phyloP scores from a whole-genome alignment of 1,140 invertebrate species.

The Drosophila saltans region DNA sequence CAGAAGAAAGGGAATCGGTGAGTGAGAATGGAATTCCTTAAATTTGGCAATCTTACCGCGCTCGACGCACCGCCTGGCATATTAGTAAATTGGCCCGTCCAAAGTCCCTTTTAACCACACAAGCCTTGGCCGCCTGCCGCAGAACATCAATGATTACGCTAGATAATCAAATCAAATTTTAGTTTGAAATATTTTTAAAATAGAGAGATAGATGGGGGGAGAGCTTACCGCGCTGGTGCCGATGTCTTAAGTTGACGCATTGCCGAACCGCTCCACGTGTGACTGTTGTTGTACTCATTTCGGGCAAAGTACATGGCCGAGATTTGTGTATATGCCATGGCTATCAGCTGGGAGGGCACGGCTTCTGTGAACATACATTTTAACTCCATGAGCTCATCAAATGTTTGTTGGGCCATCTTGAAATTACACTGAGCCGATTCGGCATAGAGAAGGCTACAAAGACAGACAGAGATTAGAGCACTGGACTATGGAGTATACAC shows the following conservation, averaged over 20 bases:
- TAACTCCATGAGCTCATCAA: constrained; percentile 48
- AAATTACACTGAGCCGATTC: constrained; percentile 92
- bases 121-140: constrained; percentile 92
- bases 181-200: background rate
- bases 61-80: constrained; percentile 90
- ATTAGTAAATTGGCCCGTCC: constrained; percentile 91
- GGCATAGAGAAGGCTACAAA: constrained; percentile 89
- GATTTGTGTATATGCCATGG: constrained; percentile 91
- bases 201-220: no score
- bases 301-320: constrained; percentile 91
- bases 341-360: constrained; percentile 83
- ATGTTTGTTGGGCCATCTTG: constrained; percentile 82
- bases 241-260: constrained; percentile 87
- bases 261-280: constrained; percentile 90
- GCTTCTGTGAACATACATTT: constrained; percentile 31
- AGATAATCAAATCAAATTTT: constrained; percentile 22
- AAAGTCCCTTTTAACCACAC: constrained; percentile 94
- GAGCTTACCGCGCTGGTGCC: constrained; percentile 84
- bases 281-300: constrained; percentile 91
- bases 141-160: constrained; percentile 91
- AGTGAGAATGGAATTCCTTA: background rate
- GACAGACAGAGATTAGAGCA: no score
- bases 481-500: no score
- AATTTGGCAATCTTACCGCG: constrained; percentile 84
- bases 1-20: no score